Evolutionary conservation across 2,797 vertebrate species (phyloP).

Genomic region (Leptoclinus maculatus): DNA sequence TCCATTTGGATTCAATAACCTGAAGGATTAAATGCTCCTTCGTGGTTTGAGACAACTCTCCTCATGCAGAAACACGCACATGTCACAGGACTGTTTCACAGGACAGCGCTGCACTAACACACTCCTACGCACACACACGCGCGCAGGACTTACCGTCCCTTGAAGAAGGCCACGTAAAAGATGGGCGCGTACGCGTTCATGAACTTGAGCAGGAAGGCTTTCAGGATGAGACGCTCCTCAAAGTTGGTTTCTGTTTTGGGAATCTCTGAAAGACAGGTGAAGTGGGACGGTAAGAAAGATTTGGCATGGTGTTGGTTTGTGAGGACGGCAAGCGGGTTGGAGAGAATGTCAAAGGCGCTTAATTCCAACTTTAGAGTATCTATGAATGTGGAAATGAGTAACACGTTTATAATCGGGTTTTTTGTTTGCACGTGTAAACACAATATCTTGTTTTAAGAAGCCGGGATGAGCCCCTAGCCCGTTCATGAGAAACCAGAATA

Average conservation of each 20-base stretch:
- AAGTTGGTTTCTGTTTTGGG: constrained; percentile 96
- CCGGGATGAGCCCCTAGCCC: too few species aligned
- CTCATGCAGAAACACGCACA: neutral
- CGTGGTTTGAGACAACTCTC: neutral
- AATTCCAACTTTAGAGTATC: too few species aligned
- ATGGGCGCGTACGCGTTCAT: constrained; percentile 98
- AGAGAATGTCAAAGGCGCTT: neutral
- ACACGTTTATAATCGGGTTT: too few species aligned
- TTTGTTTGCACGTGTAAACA: too few species aligned
- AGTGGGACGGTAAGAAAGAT: neutral
- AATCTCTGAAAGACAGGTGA: constrained; percentile 86
- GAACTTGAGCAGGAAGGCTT: constrained; percentile 96
- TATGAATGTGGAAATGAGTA: too few species aligned
- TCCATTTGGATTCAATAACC: neutral
- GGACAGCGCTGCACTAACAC: neutral
- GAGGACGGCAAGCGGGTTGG: neutral
- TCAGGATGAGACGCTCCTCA: constrained; percentile 95
- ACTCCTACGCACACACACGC: neutral
- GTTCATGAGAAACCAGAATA: too few species aligned
- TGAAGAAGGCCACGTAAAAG: constrained; percentile 99
- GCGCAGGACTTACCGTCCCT: constrained; percentile 88
- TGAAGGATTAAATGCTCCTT: neutral
- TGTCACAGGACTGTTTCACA: neutral
- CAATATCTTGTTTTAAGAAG: too few species aligned
- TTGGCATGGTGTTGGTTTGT: neutral